Evolutionary conservation across 2,797 vertebrate species (phyloP), one percentile per base, ranked within the genome.

Genomic region (Intellagama lesueurii): DNA sequence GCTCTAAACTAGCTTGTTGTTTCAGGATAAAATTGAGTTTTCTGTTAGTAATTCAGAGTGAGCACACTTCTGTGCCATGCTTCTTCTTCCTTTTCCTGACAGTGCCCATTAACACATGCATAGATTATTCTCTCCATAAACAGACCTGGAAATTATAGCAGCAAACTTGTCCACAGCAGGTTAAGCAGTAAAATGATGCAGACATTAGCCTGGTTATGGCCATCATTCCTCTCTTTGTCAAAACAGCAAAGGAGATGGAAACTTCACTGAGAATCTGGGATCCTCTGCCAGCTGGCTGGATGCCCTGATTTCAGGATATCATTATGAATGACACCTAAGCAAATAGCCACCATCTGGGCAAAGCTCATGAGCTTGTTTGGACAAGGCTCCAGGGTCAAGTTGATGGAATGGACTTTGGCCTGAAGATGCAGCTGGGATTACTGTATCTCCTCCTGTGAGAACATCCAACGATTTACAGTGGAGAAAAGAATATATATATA

Each of bases 271-370:
- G 86, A 95, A 91, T 6, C 87, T 87, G 86, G 75, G 88, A 75
- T 87, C 17, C 40, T 80, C 2, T 94, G 95, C 95, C 96, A 97
- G 91, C 92, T 97, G 97, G 96, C 94, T 89, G 81, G 32, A 81
- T 92, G 95, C 95, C 94, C 89, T 86, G n/a, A 87, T 93, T 94
- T 93, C 92, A 91, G 93, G 92, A 96, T 96, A 95, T 94, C 96
- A 95, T 94, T 97, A 97, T 94, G 95, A 96, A 97, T 95, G 96
- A 96, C 95, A 92, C 95, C 93, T 76, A 90, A 97, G 95, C 96
- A 98, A 98, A 98, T 97, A 97, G 97, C 94, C 93, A 93, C 98
- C 98, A 98, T 98, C 98, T 98, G 98, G 93, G 95, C 35, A 95
- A 95, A 96, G 94, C 95, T 96, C 95, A 93, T 92, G 94, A 96